phyloP scores from a whole-genome alignment of 2,888 invertebrate genomes.

The Dusona sp. region DNA sequence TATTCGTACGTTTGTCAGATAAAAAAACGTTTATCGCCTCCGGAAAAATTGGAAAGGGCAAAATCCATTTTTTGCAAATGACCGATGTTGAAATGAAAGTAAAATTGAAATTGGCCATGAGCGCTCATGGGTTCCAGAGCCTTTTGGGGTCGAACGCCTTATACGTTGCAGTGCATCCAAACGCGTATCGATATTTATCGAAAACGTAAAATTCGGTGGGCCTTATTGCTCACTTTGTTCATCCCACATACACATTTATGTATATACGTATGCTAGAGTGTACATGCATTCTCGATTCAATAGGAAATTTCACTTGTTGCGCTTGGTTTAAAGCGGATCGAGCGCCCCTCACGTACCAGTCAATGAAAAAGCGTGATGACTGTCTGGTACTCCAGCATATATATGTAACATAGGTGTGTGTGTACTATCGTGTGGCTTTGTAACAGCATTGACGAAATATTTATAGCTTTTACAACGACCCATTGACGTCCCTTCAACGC shows the following conservation, averaged over 20 bases:
- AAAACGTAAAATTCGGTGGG: constrained; percentile 54
- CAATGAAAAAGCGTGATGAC: constrained; percentile 68
- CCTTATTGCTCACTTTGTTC: constrained; percentile 27
- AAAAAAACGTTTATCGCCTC: neutral
- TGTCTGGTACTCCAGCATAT: constrained; percentile 39
- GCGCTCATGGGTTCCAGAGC: neutral
- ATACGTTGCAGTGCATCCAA: neutral
- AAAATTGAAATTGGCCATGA: neutral
- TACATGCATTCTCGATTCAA: constrained; percentile 64
- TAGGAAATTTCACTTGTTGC: constrained; percentile 74
- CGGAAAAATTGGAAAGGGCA: neutral
- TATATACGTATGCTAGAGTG: constrained; percentile 9
- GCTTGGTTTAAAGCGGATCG: constrained; percentile 72
- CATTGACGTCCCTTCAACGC: constrained; percentile 12
- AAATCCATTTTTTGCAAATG: neutral
- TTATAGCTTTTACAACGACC: constrained; percentile 42
- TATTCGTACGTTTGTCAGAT: neutral
- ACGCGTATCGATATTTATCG: constrained; percentile 56
- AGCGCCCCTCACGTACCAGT: constrained; percentile 60
- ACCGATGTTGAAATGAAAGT: neutral
- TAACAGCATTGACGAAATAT: constrained; percentile 45
- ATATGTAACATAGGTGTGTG: constrained; percentile 15
- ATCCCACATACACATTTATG: constrained; percentile 29
- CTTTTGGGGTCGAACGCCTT: constrained; percentile 6
- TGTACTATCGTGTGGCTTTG: constrained; percentile 32